Evolutionary conservation across 2,888 invertebrate genomes (phyloP).

Genomic region (Scaptomyza polygonia): DNA sequence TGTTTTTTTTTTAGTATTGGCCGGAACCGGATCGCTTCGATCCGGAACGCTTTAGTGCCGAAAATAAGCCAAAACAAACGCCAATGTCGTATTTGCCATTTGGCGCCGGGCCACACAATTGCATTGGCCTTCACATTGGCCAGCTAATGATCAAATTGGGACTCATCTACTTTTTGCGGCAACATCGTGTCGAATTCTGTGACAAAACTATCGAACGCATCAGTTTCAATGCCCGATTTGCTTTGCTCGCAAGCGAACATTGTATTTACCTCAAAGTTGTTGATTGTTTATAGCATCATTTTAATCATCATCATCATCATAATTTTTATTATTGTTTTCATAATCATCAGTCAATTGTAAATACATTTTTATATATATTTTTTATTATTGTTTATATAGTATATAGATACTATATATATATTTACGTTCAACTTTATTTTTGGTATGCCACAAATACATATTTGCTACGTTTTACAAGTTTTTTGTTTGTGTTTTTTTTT

Average conservation of each 20-base stretch:
- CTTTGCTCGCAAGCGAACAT: slow-evolving; percentile 75
- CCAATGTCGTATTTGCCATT: slow-evolving; percentile 83
- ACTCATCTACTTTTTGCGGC: slow-evolving; percentile 81
- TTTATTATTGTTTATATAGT: neutral
- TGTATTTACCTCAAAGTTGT: slow-evolving; percentile 78
- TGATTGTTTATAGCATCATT: slow-evolving; percentile 65
- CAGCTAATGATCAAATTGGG: slow-evolving; percentile 81
- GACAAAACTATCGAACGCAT: slow-evolving; percentile 77
- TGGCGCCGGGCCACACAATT: slow-evolving; percentile 82
- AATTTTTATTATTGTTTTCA: neutral
- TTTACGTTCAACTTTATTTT: too few species aligned
- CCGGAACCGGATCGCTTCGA: slow-evolving; percentile 82
- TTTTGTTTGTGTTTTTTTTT: neutral
- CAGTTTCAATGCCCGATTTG: slow-evolving; percentile 77
- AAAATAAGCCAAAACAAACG: slow-evolving; percentile 71
- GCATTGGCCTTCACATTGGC: slow-evolving; percentile 82
- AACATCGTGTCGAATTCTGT: slow-evolving; percentile 79
- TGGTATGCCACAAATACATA: slow-evolving; percentile 59
- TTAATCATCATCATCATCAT: slow-evolving; percentile 1
- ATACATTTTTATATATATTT: slow-evolving; percentile 13
- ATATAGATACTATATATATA: neutral
- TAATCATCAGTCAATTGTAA: slow-evolving; percentile 33
- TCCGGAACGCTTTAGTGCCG: slow-evolving; percentile 81
- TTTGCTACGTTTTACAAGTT: slow-evolving; percentile 27
- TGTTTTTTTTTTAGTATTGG: slow-evolving; percentile 74